Conservation (phyloP, 2,888 invertebrate species). For the Drosophila diplacantha region DNA sequence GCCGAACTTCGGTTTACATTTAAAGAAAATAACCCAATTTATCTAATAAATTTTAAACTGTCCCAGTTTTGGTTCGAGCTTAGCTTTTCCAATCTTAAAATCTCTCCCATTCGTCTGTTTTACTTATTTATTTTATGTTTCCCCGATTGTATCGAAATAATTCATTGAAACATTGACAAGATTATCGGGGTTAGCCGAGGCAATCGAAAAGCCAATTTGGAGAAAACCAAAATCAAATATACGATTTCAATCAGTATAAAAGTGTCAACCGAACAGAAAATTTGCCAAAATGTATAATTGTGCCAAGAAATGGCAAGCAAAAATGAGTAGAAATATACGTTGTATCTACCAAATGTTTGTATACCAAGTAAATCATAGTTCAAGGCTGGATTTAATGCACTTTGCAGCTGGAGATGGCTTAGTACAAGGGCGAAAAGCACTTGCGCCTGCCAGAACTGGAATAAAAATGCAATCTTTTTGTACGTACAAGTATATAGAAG, state of each 20-base stretch:
- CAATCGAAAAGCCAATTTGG: constrained; percentile 27
- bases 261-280: constrained; percentile 27
- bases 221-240: constrained; percentile 24
- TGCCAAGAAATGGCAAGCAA: constrained; percentile 35
- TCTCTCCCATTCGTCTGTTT: neutral
- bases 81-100: neutral
- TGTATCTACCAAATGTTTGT: constrained; percentile 13
- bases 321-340: constrained; percentile 1
- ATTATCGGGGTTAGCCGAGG: constrained; percentile 5
- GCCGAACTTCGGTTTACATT: neutral
- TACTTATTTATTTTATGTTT: constrained; percentile 1
- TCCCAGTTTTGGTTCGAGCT: neutral
- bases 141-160: constrained; percentile 1
- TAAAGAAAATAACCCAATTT: neutral
- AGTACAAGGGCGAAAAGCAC: constrained; percentile 33
- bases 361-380: constrained; percentile 33
- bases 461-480: constrained; percentile 35
- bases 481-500: neutral
- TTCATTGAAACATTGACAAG: constrained; percentile 11
- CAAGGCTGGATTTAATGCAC: constrained; percentile 43
- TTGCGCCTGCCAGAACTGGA: constrained; percentile 31
- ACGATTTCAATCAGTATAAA: constrained; percentile 33
- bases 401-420: constrained; percentile 20
- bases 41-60: neutral
- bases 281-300: constrained; percentile 37